Conservation (phyloP, 2,113 vertebrate species). For the Plecotus auritus region DNA sequence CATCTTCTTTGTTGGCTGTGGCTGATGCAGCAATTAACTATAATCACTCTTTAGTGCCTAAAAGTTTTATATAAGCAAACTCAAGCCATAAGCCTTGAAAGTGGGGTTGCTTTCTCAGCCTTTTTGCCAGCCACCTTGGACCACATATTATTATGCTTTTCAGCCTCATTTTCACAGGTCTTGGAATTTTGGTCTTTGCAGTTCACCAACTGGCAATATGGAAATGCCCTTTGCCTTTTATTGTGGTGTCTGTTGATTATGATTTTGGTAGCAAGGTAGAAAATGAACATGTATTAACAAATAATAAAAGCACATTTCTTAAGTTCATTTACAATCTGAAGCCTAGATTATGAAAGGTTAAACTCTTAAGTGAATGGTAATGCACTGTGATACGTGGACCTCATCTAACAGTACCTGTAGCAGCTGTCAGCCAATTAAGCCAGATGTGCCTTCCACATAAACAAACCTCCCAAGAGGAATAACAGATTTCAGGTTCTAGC, state of each 20-base stretch:
- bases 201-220: not conserved
- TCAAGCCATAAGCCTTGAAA: slow-evolving; percentile 46
- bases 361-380: slow-evolving; percentile 82
- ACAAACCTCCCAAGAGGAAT: slow-evolving; percentile 84
- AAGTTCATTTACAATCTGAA: slow-evolving; percentile 70
- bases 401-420: slow-evolving; percentile 82
- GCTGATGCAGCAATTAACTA: slow-evolving; percentile 53
- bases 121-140: slow-evolving; percentile 17
- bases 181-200: slow-evolving; percentile 24
- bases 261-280: slow-evolving; percentile 27
- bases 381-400: slow-evolving; percentile 79
- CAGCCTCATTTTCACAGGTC: not conserved
- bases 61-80: slow-evolving; percentile 61
- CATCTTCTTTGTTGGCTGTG: slow-evolving; percentile 62
- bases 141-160: slow-evolving; percentile 21
- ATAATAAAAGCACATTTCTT: slow-evolving; percentile 78
- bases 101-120: not conserved
- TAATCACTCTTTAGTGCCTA: slow-evolving; percentile 61
- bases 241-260: slow-evolving; percentile 49
- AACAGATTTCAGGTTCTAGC: slow-evolving; percentile 79
- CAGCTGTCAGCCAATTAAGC: slow-evolving; percentile 86
- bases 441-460: slow-evolving; percentile 84
- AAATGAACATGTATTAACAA: slow-evolving; percentile 76
- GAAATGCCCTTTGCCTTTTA: slow-evolving; percentile 26
- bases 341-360: slow-evolving; percentile 82